Base-by-base conservation (phyloP, 2,888 invertebrate species). In the Alviniconcha strummeri region DNA sequence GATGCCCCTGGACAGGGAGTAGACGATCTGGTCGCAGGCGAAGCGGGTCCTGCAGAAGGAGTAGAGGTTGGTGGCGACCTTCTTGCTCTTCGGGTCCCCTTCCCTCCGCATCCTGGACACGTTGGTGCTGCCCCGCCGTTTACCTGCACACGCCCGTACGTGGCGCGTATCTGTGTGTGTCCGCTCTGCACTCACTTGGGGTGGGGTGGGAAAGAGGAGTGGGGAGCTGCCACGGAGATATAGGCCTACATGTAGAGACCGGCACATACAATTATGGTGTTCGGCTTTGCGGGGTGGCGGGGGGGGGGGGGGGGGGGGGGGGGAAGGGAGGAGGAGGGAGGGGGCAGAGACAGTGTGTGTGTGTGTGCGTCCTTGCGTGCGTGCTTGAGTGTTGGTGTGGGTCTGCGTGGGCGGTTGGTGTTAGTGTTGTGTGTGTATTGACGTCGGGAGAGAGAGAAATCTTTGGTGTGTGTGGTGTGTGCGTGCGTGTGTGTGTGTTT, bases 1-100 rank as follows among this genome's bases (percentile, higher is more conserved):
- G n/a, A 94, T 93, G 19, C 94, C 94, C 86, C 94, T 93, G 87
- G 93, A 91, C 3, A 94, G 91, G 77, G 90, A 91, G 88, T 93
- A 94, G 57, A 93, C 91, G 54, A 92, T 89, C 86, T 93, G 92
- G 86, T 94, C 93, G 6, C 91, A 87, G 6, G 91, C 90, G 11
- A 91, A 89, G 78, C 93, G 84, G n/a, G 87, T 80, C 86, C 90
- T 91, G 69, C 90, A 85, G 8, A 84, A 85, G 56, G 89, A 88
- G 81, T 90, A 89, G 69, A 89, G 87, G 85, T 87, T 88, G 75
- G 79, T 78, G 82, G 84, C 85, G 60, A 87, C 89, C 13, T 85
- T 85, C 75, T 84, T 86, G 60, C 67, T n/a, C 81, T 86, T 88
- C 69, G 87, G 88, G 8, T 85, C 87, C 57, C 80, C 86, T 83